These are phyloP conservation scores for Nomada fucata DNA, from an alignment of 2,888 invertebrate species.

Conservation along the genomic window DNA sequence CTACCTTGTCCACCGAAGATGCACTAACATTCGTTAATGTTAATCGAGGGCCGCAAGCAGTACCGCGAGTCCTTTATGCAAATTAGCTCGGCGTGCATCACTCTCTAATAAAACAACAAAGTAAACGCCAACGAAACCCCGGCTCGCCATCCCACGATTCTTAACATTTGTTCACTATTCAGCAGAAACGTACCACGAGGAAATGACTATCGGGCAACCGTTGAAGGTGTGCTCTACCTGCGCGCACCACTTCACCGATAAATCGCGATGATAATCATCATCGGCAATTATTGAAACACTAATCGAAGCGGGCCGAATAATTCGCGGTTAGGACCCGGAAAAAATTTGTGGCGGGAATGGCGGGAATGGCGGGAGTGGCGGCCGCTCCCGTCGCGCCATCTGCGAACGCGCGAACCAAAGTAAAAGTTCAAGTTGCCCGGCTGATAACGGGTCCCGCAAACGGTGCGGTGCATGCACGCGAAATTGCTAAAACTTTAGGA, in stretches of 20 bases:
- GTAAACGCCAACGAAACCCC: not conserved
- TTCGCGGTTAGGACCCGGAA: not conserved
- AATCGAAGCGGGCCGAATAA: not conserved
- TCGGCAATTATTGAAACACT: not conserved
- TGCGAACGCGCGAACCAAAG: not conserved
- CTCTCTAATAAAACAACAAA: not conserved
- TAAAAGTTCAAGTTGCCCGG: not conserved
- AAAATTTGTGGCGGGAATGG: not conserved
- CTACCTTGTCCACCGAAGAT: not conserved
- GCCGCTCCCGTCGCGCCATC: constrained; percentile 42
- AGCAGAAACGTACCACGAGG: not conserved
- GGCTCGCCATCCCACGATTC: not conserved
- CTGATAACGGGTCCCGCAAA: constrained; percentile 28
- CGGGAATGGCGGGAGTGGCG: not conserved
- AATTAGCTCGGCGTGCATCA: not conserved
- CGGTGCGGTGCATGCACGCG: constrained; percentile 34
- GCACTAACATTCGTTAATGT: not conserved
- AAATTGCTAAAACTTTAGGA: constrained; percentile 60
- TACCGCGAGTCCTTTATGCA: not conserved
- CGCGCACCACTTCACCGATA: not conserved
- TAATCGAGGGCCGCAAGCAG: constrained; percentile 15
- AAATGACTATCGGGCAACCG: not conserved
- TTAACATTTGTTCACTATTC: not conserved
- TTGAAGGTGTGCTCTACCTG: too few relatives aligned
- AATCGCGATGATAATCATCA: accelerated